Conservation (phyloP, 1,140 invertebrate species). For the Drosophila jambulina region DNA sequence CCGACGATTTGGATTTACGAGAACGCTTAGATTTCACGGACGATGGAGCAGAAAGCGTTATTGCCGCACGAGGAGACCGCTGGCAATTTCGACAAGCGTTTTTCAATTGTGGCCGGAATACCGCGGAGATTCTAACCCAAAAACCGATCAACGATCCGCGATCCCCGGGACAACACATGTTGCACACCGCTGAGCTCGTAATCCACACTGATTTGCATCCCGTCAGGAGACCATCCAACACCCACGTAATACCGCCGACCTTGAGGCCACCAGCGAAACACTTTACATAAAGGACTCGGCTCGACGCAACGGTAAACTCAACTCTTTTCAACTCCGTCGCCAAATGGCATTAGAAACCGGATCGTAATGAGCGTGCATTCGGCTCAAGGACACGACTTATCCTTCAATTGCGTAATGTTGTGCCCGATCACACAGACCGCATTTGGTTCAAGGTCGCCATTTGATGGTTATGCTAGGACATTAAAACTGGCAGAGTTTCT, state of each 20-base stretch:
- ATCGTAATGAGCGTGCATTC: conserved; percentile 1
- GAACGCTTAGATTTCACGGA: conserved; percentile 72
- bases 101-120: conserved; percentile 10
- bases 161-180: conserved; percentile 54
- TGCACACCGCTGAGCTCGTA: conserved; percentile 45
- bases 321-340: conserved; percentile 58
- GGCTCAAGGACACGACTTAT: conserved; percentile 57
- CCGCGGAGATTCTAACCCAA: not conserved
- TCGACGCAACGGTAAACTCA: conserved; percentile 32
- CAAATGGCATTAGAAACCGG: conserved; percentile 67
- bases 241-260: conserved; percentile 38
- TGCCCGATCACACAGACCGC: conserved; percentile 22
- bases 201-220: conserved; percentile 68
- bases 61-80: conserved; percentile 35
- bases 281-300: conserved; percentile 35
- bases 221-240: conserved; percentile 5
- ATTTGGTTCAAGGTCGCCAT: conserved; percentile 23
- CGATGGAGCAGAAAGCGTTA: conserved; percentile 60
- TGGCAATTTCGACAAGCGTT: conserved; percentile 43
- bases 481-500: conserved; percentile 9
- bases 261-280: conserved; percentile 42
- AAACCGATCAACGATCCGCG: conserved; percentile 24
- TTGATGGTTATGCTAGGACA: conserved; percentile 11
- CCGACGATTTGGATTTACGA: conserved; percentile 71
- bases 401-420: conserved; percentile 51